phyloP scores from a whole-genome alignment of 2,888 invertebrate genomes.

The Athalia cordata region DNA sequence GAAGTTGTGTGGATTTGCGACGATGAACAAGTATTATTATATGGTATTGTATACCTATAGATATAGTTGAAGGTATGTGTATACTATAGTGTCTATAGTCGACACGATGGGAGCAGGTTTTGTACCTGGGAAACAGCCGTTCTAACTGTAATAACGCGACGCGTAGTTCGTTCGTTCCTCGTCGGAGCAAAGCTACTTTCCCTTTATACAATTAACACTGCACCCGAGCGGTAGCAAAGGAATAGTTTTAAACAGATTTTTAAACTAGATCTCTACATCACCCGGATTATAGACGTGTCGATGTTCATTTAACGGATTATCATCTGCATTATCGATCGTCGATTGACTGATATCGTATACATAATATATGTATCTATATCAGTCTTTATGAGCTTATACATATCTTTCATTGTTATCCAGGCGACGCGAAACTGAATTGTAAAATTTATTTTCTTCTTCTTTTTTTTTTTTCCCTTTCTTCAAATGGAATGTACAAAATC shows the following conservation, averaged over 20 bases:
- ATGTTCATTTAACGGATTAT: background rate
- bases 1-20: too few relatives aligned
- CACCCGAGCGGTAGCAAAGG: background rate
- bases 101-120: background rate
- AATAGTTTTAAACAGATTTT: slow-evolving; percentile 13
- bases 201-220: slow-evolving; percentile 40
- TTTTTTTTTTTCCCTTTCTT: background rate
- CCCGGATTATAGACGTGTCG: background rate
- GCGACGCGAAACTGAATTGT: background rate
- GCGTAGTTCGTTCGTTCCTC: too few relatives aligned
- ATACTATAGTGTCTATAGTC: too few relatives aligned
- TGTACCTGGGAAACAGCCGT: slow-evolving; percentile 14
- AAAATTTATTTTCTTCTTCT: background rate
- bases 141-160: slow-evolving; percentile 10
- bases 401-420: too few relatives aligned
- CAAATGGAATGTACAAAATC: background rate
- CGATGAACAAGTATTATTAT: too few relatives aligned
- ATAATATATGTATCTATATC: too few relatives aligned
- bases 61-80: too few relatives aligned
- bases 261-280: background rate
- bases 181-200: slow-evolving; percentile 22
- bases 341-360: too few relatives aligned
- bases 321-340: too few relatives aligned
- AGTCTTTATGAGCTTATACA: too few relatives aligned
- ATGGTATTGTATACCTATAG: too few relatives aligned